phyloP scores from a whole-genome alignment of 2,888 invertebrate genomes.

The Leptinotarsa tumamoca region DNA sequence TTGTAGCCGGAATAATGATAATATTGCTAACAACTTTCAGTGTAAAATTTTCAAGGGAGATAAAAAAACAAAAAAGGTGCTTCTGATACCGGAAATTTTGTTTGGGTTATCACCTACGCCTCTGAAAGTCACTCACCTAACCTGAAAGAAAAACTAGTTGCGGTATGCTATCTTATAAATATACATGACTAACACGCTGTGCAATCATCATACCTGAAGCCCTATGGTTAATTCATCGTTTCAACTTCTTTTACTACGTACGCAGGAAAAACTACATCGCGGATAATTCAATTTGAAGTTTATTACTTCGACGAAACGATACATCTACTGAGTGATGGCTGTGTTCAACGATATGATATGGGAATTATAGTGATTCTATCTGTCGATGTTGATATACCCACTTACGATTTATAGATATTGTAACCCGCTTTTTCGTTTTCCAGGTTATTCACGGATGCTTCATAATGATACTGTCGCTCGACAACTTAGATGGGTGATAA shows the following conservation, averaged over 20 bases:
- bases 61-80: not conserved
- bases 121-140: slow-evolving; percentile 48
- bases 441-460: too few species aligned
- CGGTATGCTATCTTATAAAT: slow-evolving; percentile 37
- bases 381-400: too few species aligned
- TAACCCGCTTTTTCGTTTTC: too few species aligned
- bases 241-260: slow-evolving; percentile 21
- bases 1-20: too few species aligned
- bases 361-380: too few species aligned
- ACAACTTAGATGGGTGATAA: too few species aligned
- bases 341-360: too few species aligned
- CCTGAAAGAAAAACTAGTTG: slow-evolving; percentile 49
- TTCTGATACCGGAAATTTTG: not conserved
- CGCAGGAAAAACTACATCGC: slow-evolving; percentile 23
- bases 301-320: slow-evolving; percentile 15
- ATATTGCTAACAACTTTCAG: too few species aligned
- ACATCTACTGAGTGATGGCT: not conserved
- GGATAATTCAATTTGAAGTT: slow-evolving; percentile 30
- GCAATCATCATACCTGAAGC: slow-evolving; percentile 28
- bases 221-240: slow-evolving; percentile 38
- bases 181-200: slow-evolving; percentile 35
- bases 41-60: too few species aligned
- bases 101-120: slow-evolving; percentile 16
- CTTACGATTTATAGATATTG: too few species aligned
- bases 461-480: too few species aligned